A percentile compares a stretch with the other conserved stretches of the same genome.
phyloP scores from a whole-genome alignment of 2,113 vertebrate genomes.

The rat (Rattus norvegicus) region DNA sequence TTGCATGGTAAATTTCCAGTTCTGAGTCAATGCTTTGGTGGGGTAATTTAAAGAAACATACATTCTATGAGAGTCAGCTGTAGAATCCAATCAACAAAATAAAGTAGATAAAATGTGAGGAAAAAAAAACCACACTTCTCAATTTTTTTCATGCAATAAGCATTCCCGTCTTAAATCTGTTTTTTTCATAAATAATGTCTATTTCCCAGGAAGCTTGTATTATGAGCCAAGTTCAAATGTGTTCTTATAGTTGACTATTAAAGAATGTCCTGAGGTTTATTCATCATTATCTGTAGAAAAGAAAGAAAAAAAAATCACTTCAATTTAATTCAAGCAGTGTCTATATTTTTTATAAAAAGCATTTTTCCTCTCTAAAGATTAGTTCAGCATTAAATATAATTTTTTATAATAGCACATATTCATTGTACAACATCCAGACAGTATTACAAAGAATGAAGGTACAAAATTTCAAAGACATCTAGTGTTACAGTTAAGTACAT shows the following conservation, averaged over 20 bases:
- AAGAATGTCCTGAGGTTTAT: slow-evolving; percentile 83
- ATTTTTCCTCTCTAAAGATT: slow-evolving; percentile 2
- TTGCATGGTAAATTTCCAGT: slow-evolving; percentile 49
- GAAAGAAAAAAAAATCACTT: slow-evolving; percentile 51
- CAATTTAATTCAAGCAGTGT: slow-evolving; percentile 10
- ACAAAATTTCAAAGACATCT: slow-evolving; percentile 17
- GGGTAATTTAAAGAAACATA: slow-evolving; percentile 60
- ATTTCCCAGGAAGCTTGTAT: slow-evolving; percentile 67
- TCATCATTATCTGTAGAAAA: slow-evolving; percentile 88
- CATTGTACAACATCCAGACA: not conserved
- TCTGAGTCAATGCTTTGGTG: slow-evolving; percentile 63
- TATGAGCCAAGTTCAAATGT: slow-evolving; percentile 70
- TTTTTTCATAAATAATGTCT: slow-evolving; percentile 62
- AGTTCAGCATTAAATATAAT: slow-evolving; percentile 20
- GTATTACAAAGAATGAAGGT: slow-evolving; percentile 20
- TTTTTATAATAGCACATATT: slow-evolving; percentile 42
- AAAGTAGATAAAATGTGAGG: slow-evolving; percentile 58
- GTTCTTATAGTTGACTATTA: slow-evolving; percentile 39
- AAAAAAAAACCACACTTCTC: slow-evolving; percentile 71
- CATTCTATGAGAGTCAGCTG: slow-evolving; percentile 48
- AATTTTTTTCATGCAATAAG: slow-evolving; percentile 71
- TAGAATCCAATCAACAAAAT: slow-evolving; percentile 65
- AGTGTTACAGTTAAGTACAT: not conserved
- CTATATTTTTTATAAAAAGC: slow-evolving; percentile 19
- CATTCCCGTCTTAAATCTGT: slow-evolving; percentile 57